Conservation (phyloP, 2,797 vertebrate species). For the Alosa sapidissima region DNA sequence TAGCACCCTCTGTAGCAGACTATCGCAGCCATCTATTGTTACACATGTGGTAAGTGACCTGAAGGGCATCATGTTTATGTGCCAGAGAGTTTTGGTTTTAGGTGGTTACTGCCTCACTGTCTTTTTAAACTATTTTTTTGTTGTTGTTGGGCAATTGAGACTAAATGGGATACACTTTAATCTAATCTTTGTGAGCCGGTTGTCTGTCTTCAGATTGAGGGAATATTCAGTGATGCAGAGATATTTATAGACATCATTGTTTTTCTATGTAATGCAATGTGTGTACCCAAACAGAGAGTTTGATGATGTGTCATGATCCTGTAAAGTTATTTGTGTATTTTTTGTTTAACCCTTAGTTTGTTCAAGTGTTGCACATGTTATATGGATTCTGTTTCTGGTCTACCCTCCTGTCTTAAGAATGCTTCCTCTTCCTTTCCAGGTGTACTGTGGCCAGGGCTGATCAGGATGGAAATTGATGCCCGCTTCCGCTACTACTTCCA, state of each 20-base stretch:
- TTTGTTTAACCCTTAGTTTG: not conserved
- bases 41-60: not conserved
- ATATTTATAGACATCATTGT: not conserved
- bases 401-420: constrained; percentile 22
- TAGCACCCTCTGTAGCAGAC: not conserved
- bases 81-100: not conserved
- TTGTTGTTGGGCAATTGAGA: not conserved
- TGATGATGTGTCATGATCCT: not conserved
- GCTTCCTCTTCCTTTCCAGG: constrained; percentile 66
- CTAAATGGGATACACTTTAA: not conserved
- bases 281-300: not conserved
- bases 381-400: constrained; percentile 17
- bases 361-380: not conserved
- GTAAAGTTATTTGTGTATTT: not conserved
- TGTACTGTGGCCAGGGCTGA: constrained; percentile 59
- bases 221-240: not conserved
- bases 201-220: not conserved
- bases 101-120: not conserved
- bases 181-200: not conserved
- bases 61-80: not conserved
- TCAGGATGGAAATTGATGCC: constrained; percentile 90
- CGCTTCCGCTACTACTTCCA: constrained; percentile 97
- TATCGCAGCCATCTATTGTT: not conserved
- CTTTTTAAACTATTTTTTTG: not conserved
- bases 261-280: not conserved